These are phyloP conservation scores for Morelia viridis DNA, from an alignment of 2,797 vertebrate species.

Conservation along the genomic window DNA sequence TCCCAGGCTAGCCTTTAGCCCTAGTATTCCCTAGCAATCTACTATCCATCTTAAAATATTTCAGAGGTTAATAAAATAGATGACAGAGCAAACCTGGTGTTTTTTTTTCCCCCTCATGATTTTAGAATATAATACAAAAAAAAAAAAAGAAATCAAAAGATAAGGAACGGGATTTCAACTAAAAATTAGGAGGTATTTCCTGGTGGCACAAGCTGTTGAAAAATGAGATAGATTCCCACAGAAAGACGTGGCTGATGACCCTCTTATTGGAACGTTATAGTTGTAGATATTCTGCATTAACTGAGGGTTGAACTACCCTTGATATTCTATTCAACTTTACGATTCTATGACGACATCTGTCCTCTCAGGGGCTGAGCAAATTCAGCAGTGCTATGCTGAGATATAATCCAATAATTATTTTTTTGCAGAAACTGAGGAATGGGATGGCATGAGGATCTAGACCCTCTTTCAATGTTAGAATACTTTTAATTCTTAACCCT, in stretches of 20 bases:
- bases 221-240: neutral
- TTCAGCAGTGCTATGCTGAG: neutral
- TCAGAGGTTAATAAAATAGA: neutral
- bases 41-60: neutral
- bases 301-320: neutral
- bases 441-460: neutral
- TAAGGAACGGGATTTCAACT: neutral
- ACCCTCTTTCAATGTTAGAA: neutral
- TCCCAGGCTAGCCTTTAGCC: neutral
- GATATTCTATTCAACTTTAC: too few species aligned
- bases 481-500: constrained; percentile 6
- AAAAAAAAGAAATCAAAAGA: neutral
- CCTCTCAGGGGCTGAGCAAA: neutral
- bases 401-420: neutral
- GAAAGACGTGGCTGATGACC: neutral
- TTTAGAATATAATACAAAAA: too few species aligned
- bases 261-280: neutral
- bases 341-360: neutral
- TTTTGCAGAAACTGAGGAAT: neutral
- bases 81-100: neutral
- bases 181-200: neutral
- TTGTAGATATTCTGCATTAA: neutral
- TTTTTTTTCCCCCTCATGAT: neutral
- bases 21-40: neutral
- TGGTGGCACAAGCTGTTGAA: neutral